Base-by-base conservation (phyloP, 2,113 vertebrate genomes). In the Megalops atlanticus region DNA sequence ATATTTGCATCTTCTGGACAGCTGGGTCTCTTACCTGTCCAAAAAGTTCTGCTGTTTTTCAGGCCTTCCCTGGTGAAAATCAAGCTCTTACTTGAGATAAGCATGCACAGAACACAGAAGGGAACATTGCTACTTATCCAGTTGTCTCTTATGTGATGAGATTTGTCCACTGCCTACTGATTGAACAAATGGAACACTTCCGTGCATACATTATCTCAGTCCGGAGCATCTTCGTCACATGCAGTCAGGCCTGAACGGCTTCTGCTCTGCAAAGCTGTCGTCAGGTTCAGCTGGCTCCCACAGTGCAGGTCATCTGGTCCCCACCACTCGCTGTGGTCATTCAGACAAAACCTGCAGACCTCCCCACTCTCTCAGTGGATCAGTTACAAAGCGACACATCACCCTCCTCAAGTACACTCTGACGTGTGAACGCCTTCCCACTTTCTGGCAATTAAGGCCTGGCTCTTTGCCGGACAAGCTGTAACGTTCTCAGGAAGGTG, bases 401-500 rank as follows among this genome's bases (percentile, higher is more conserved):
- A 43, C 77, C 69, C 54, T 79, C 40, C 14, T 33, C 78, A 71
- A 79, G 78, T n/a, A 16, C 68, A 12, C 11, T 0, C 64, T 31
- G 33, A 36, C n/a, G 35, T 79, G 41, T 45, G 43, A 79, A 72
- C 68, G 14, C 40, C 6, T 2, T 7, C 36, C 36, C 54, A 39
- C 24, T 31, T 78, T 24, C 52, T 40, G n/a, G 40, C 76, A 40
- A 39, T 36, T n/a, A 40, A 58, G 49, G 36, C 3, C 12, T 40
- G 0, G 16, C 36, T 58, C 54, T 39, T 27, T 16, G 38, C 54
- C 64, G 38, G 49, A n/a, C 38, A 27, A 7, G 35, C 52, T 15
- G 27, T 71, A 16, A n/a, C 71, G n/a, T 36, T 47, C 69, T 38
- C 21, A 11, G 11, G 58, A 36, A n/a, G 77, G 41, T 49, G 16